Conservation (phyloP, 2,888 invertebrate species). For the Hirtodrosophila histrioides region DNA sequence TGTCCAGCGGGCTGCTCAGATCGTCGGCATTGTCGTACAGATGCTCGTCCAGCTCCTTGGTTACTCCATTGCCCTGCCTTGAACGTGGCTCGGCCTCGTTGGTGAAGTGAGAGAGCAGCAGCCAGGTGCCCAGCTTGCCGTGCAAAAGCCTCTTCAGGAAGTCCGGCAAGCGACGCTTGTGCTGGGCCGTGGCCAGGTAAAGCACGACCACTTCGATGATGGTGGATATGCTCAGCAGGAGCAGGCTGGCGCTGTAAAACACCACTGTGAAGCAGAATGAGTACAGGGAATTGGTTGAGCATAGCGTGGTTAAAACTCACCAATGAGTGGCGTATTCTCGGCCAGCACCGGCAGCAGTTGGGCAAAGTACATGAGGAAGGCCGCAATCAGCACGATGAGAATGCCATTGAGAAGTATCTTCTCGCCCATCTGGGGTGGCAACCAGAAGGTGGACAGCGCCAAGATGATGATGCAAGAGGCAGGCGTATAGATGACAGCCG, state of each 20-base stretch:
- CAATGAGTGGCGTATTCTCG: conserved; percentile 84
- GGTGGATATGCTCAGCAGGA: conserved; percentile 85
- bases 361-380: conserved; percentile 88
- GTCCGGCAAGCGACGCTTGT: conserved; percentile 85
- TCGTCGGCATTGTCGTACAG: conserved; percentile 62
- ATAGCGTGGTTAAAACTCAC: conserved; percentile 68
- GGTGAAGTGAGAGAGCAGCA: conserved; percentile 79
- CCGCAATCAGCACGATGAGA: conserved; percentile 86
- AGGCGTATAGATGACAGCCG: conserved; percentile 87
- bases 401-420: conserved; percentile 87
- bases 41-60: conserved; percentile 75
- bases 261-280: conserved; percentile 84
- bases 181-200: conserved; percentile 85
- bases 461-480: conserved; percentile 87
- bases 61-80: conserved; percentile 60
- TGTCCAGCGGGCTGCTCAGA: conserved; percentile 54
- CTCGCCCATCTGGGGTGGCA: conserved; percentile 88
- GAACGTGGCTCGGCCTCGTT: conserved; percentile 64
- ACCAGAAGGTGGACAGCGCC: conserved; percentile 87
- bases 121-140: conserved; percentile 73
- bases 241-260: conserved; percentile 86
- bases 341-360: conserved; percentile 85
- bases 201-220: conserved; percentile 86
- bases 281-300: neutral
- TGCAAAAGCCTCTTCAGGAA: conserved; percentile 79